Evolutionary conservation across 37 sponge, comb jelly and placozoan species (phyloP).

Genomic region (Mnemiopsis leidyi): DNA sequence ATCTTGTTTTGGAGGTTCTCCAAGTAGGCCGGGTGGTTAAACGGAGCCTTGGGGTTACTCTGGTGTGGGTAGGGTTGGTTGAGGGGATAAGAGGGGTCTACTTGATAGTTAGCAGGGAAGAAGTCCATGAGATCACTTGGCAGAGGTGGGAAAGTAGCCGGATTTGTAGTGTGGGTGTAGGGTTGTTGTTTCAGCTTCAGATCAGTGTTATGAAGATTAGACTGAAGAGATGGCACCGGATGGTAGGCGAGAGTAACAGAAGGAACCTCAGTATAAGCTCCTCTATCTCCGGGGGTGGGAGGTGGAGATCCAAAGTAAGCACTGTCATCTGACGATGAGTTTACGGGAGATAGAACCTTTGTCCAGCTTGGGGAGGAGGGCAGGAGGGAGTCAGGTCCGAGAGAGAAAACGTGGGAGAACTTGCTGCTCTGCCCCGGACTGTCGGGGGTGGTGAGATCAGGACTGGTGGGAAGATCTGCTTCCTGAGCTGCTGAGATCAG

Average conservation of each 20-base stretch:
- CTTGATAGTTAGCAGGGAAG: not conserved
- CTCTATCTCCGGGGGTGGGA: not conserved
- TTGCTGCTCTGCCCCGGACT: not conserved
- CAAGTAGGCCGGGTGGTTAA: conserved; percentile 8
- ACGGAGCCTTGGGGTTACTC: not conserved
- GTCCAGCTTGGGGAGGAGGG: not conserved
- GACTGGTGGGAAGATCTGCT: conserved; percentile 17
- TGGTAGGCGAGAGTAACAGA: not conserved
- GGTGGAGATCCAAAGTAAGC: conserved; percentile 60
- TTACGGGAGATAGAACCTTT: conserved; percentile 12
- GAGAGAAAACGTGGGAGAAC: not conserved
- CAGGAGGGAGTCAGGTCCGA: not conserved
- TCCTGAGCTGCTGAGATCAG: not conserved
- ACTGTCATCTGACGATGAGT: conserved; percentile 51
- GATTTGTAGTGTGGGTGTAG: not conserved
- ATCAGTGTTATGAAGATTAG: not conserved
- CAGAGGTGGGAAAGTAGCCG: not conserved
- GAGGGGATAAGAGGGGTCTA: conserved; percentile 57
- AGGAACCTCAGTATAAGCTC: not conserved
- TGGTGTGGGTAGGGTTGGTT: conserved; percentile 1
- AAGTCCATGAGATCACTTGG: not conserved
- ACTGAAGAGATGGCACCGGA: not conserved
- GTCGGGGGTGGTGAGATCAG: not conserved
- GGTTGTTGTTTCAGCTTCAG: not conserved
- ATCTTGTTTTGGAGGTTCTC: conserved; percentile 66